Percentiles rank a stretch among this genome's conserved stretches.
Conservation (phyloP, 2,888 invertebrate genomes). For the Thelaira solivaga region DNA sequence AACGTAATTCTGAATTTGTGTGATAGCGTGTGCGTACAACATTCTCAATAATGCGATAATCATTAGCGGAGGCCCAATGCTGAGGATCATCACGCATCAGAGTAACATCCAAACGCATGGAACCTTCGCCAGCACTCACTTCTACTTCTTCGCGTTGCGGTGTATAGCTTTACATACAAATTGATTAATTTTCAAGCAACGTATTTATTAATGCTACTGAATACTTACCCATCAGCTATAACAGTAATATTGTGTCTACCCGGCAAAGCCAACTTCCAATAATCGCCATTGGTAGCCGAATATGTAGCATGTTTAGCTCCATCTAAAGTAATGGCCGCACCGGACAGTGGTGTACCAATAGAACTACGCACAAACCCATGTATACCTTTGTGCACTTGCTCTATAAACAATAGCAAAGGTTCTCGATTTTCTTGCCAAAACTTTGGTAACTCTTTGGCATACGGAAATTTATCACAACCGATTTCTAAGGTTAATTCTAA, state of each 20-base stretch:
- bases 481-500: slow-evolving; percentile 97
- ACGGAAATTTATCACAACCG: slow-evolving; percentile 94
- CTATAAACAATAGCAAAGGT: slow-evolving; percentile 89
- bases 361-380: slow-evolving; percentile 91
- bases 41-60: slow-evolving; percentile 84
- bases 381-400: slow-evolving; percentile 92
- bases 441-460: slow-evolving; percentile 82
- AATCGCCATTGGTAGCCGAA: slow-evolving; percentile 88
- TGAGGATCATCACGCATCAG: slow-evolving; percentile 88
- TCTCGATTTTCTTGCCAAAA: slow-evolving; percentile 95
- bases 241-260: slow-evolving; percentile 90
- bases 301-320: slow-evolving; percentile 86
- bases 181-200: neutral
- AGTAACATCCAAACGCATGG: slow-evolving; percentile 85
- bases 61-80: slow-evolving; percentile 91
- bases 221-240: slow-evolving; percentile 81
- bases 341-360: slow-evolving; percentile 84
- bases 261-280: slow-evolving; percentile 92
- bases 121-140: slow-evolving; percentile 77
- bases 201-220: neutral
- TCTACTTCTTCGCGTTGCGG: slow-evolving; percentile 72
- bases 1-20: slow-evolving; percentile 81
- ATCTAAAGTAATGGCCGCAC: slow-evolving; percentile 86
- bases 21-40: slow-evolving; percentile 83
- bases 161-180: slow-evolving; percentile 64